Evolutionary conservation across 1,140 invertebrate species (phyloP).

Genomic region (Drosophila eugracilis): DNA sequence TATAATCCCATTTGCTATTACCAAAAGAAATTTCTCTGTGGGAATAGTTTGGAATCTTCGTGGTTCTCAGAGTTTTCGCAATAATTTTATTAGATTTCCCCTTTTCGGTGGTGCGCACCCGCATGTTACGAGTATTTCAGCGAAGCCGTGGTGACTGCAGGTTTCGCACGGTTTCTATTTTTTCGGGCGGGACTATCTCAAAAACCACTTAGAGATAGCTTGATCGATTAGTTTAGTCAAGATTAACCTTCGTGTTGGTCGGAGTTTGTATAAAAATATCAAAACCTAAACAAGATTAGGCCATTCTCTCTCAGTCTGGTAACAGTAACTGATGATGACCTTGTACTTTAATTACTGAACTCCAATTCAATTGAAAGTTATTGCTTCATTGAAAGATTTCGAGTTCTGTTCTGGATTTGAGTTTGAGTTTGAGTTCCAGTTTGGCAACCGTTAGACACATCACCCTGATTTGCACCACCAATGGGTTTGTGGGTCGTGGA

Average conservation of each 20-base stretch:
- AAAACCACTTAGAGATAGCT: slow-evolving; percentile 29
- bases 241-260: slow-evolving; percentile 20
- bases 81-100: slow-evolving; percentile 20
- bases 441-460: slow-evolving; percentile 46
- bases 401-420: slow-evolving; percentile 37
- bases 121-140: slow-evolving; percentile 42
- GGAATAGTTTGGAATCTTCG: slow-evolving; percentile 9
- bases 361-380: slow-evolving; percentile 71
- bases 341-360: slow-evolving; percentile 46
- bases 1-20: neutral
- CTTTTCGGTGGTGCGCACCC: slow-evolving; percentile 47
- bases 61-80: slow-evolving; percentile 43
- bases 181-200: slow-evolving; percentile 22
- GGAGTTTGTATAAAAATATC: neutral
- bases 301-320: slow-evolving; percentile 1
- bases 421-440: too few relatives aligned
- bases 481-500: slow-evolving; percentile 5
- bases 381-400: slow-evolving; percentile 63
- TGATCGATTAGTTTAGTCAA: slow-evolving; percentile 45
- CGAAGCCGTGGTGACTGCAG: slow-evolving; percentile 29
- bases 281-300: slow-evolving; percentile 13
- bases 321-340: slow-evolving; percentile 30
- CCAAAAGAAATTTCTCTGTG: slow-evolving; percentile 15
- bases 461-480: slow-evolving; percentile 50
- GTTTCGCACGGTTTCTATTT: slow-evolving; percentile 50